A percentile compares a stretch with the other conserved stretches of the same genome.
phyloP scores from a whole-genome alignment of 2,113 vertebrate species.

The Eleginops maclovinus region DNA sequence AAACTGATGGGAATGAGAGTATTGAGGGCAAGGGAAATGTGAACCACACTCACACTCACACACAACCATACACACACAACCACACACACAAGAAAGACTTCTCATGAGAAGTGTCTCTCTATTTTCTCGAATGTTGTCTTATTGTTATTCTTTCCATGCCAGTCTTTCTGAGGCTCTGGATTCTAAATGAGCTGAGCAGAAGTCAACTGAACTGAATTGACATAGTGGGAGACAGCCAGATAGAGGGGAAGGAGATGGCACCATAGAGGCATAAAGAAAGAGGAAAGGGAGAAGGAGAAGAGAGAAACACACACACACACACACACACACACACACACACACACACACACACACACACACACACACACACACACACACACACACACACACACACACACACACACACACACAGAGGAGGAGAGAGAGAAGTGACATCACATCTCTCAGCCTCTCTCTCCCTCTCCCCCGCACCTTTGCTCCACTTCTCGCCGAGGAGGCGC shows the following conservation, averaged over 20 bases:
- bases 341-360: no score
- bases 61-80: background rate
- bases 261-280: slow-evolving; percentile 12
- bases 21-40: slow-evolving; percentile 20
- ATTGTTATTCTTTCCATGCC: slow-evolving; percentile 22
- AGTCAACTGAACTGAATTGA: slow-evolving; percentile 22
- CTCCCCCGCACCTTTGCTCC: slow-evolving; percentile 41
- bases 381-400: no score
- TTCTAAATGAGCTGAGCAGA: slow-evolving; percentile 31
- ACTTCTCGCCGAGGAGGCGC: slow-evolving; percentile 61
- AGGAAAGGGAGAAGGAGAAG: background rate
- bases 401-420: background rate
- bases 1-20: slow-evolving; percentile 21
- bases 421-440: slow-evolving; percentile 71
- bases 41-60: background rate
- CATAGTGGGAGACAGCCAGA: slow-evolving; percentile 3
- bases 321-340: background rate
- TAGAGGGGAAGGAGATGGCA: slow-evolving; percentile 9
- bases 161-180: slow-evolving; percentile 17
- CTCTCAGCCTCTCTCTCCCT: slow-evolving; percentile 26
- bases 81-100: slow-evolving; percentile 40
- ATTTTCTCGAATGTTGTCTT: slow-evolving; percentile 28
- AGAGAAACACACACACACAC: background rate
- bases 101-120: slow-evolving; percentile 19
- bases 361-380: no score